Percentiles rank a stretch among this genome's conserved stretches.
Conservation (phyloP, 2,113 vertebrate species). For the Toxotes chatareus region DNA sequence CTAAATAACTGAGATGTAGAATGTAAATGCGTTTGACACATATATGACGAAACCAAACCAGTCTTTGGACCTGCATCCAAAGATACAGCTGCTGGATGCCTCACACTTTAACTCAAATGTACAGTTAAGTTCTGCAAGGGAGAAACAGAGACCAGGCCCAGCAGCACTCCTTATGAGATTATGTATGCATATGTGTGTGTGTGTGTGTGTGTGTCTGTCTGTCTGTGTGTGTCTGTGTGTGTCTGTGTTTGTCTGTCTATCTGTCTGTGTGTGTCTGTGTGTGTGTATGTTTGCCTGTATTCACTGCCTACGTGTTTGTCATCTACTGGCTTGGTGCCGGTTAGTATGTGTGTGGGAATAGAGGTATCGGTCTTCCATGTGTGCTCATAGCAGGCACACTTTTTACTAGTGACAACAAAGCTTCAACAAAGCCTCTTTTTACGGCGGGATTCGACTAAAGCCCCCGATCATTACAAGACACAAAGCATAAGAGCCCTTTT, state of each 20-base stretch:
- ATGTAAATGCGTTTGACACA: slow-evolving; percentile 68
- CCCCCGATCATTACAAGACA: slow-evolving; percentile 76
- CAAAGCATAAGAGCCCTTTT: slow-evolving; percentile 70
- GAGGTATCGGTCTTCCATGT: slow-evolving; percentile 75
- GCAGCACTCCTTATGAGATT: slow-evolving; percentile 44
- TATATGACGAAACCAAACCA: slow-evolving; percentile 63
- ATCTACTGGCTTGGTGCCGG: slow-evolving; percentile 61
- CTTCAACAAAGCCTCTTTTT: slow-evolving; percentile 79
- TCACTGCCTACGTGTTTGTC: slow-evolving; percentile 65
- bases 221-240: slow-evolving; percentile 23
- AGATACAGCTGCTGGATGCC: slow-evolving; percentile 55
- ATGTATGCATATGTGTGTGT: slow-evolving; percentile 21
- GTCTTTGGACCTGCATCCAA: slow-evolving; percentile 55
- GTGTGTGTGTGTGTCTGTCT: slow-evolving; percentile 25
- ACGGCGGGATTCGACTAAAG: slow-evolving; percentile 67
- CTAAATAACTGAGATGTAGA: slow-evolving; percentile 70
- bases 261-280: slow-evolving; percentile 19
- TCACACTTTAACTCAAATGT: slow-evolving; percentile 58
- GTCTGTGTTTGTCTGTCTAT: slow-evolving; percentile 29
- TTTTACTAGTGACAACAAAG: slow-evolving; percentile 83
- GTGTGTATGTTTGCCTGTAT: slow-evolving; percentile 13
- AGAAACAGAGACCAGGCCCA: slow-evolving; percentile 57
- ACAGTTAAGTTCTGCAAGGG: slow-evolving; percentile 41
- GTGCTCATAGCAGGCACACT: slow-evolving; percentile 78
- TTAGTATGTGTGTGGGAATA: slow-evolving; percentile 70